Evolutionary conservation across 2,113 vertebrate species (phyloP).

Genomic region (Solea solea): DNA sequence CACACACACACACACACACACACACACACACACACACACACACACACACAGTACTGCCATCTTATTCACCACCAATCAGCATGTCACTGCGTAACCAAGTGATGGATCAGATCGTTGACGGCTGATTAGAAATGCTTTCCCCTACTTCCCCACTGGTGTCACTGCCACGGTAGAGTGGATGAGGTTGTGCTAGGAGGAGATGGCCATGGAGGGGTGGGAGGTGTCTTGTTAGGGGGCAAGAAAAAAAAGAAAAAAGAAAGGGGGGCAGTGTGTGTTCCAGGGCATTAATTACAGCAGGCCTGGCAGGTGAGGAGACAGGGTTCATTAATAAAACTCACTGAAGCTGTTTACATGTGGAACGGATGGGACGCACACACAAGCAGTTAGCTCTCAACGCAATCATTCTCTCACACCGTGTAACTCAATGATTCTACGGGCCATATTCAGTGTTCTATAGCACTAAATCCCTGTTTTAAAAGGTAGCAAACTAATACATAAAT

Average conservation of each 20-base stretch:
- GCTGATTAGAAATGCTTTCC: slow-evolving; percentile 27
- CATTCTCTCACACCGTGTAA: neutral
- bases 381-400: neutral
- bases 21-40: slow-evolving; percentile 3
- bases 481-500: neutral
- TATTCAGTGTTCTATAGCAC: neutral
- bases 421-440: neutral
- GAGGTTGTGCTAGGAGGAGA: neutral
- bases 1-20: neutral
- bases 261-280: slow-evolving; percentile 19
- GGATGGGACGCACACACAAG: too few relatives aligned
- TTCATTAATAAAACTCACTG: slow-evolving; percentile 28
- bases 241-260: neutral
- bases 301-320: slow-evolving; percentile 32
- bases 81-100: slow-evolving; percentile 1
- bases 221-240: slow-evolving; percentile 26
- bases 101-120: slow-evolving; percentile 33
- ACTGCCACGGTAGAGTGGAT: neutral
- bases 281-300: slow-evolving; percentile 31
- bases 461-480: neutral
- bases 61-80: slow-evolving; percentile 23
- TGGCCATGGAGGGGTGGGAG: neutral
- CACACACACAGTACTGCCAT: neutral
- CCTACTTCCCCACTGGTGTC: neutral
- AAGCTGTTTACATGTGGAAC: slow-evolving; percentile 12